A percentile compares a stretch with the other conserved stretches of the same genome.
Evolutionary conservation across 2,888 invertebrate species (phyloP).

Genomic region (Caenorhabditis sp.): DNA sequence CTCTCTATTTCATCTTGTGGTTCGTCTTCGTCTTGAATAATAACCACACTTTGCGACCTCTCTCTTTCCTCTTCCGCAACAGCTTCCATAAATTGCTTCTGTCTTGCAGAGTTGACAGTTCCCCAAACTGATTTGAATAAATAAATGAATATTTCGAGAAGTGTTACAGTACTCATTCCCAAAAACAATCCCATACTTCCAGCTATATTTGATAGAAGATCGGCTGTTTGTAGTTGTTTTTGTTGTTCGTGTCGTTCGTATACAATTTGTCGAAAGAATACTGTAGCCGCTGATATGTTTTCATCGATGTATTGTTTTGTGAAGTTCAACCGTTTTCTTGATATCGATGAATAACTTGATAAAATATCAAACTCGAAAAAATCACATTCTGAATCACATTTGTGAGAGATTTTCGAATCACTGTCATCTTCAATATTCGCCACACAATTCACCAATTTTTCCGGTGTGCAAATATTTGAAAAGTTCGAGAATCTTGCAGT

Average conservation of each 20-base stretch:
- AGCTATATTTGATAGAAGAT: slow-evolving; percentile 60
- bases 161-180: slow-evolving; percentile 61
- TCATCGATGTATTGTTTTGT: slow-evolving; percentile 26
- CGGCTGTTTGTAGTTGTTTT: slow-evolving; percentile 59
- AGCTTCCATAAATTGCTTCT: slow-evolving; percentile 56
- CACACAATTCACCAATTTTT: slow-evolving; percentile 7
- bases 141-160: slow-evolving; percentile 62
- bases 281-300: slow-evolving; percentile 31
- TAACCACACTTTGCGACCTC: slow-evolving; percentile 47
- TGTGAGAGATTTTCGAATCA: not conserved
- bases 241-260: slow-evolving; percentile 59
- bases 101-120: slow-evolving; percentile 53
- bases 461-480: slow-evolving; percentile 8
- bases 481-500: not conserved
- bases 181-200: slow-evolving; percentile 62
- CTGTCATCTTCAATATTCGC: not conserved
- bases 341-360: slow-evolving; percentile 32
- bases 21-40: slow-evolving; percentile 40
- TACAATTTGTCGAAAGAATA: slow-evolving; percentile 51
- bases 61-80: slow-evolving; percentile 45
- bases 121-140: slow-evolving; percentile 58
- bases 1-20: not conserved
- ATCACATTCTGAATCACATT: slow-evolving; percentile 50
- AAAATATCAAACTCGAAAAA: slow-evolving; percentile 39
- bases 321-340: slow-evolving; percentile 7